These are phyloP conservation scores for Cheilinus undulatus DNA, from an alignment of 2,113 vertebrate species.

Conservation along the genomic window DNA sequence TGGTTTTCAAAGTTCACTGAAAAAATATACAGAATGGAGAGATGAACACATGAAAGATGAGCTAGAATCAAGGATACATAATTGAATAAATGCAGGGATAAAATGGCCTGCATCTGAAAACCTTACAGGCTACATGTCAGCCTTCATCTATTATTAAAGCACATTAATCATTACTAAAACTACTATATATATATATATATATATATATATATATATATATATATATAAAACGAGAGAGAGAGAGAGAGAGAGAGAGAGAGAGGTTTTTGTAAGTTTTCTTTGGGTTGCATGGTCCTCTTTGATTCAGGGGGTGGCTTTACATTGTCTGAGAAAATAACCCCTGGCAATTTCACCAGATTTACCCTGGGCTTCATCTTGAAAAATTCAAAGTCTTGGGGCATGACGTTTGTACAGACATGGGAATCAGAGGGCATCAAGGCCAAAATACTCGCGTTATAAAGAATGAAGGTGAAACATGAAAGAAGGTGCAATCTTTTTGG, in stretches of 20 bases:
- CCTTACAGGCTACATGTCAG: not conserved
- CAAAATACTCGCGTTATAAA: not conserved
- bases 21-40: not conserved
- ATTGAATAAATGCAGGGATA: not conserved
- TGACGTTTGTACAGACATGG: not conserved
- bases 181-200: not conserved
- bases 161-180: not conserved
- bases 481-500: not conserved
- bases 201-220: too few species aligned
- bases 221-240: too few species aligned
- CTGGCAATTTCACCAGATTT: not conserved
- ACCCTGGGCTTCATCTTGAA: not conserved
- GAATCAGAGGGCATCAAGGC: not conserved
- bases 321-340: slow-evolving; percentile 16
- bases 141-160: too few species aligned
- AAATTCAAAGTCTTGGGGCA: not conserved
- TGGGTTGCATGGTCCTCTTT: not conserved
- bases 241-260: too few species aligned
- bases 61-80: not conserved
- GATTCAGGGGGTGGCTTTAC: not conserved
- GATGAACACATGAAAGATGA: not conserved
- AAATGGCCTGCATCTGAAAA: not conserved
- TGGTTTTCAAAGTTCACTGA: not conserved
- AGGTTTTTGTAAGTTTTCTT: too few species aligned
- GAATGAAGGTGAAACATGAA: too few species aligned